phyloP scores from a whole-genome alignment of 2,797 vertebrate species.

The Syngnathus rostellatus region DNA sequence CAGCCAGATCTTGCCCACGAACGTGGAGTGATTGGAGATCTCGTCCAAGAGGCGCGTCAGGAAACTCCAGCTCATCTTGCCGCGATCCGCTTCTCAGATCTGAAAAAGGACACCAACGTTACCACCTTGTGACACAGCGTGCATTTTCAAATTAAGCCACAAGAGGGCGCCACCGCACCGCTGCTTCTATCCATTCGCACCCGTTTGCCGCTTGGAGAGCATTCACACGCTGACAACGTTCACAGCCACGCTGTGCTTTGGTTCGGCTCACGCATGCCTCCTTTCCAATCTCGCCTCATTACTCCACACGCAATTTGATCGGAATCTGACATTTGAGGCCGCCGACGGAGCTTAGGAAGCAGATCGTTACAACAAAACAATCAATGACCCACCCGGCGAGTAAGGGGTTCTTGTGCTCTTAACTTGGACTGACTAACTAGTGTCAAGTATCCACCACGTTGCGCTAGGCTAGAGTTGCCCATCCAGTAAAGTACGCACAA shows the following conservation, averaged over 20 bases:
- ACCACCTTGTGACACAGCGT: no score
- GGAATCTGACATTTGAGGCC: background rate
- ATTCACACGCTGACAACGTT: background rate
- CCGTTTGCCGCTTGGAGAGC: background rate
- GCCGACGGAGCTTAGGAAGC: background rate
- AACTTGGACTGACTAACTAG: background rate
- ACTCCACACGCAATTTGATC: background rate
- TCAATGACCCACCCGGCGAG: background rate
- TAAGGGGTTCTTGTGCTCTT: constrained; percentile 25
- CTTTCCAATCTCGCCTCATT: background rate
- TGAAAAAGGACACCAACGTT: constrained; percentile 12
- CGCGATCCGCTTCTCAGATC: constrained; percentile 34
- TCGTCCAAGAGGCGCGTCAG: constrained; percentile 85
- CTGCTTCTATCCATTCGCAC: background rate
- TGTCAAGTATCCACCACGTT: background rate
- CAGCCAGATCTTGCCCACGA: constrained; percentile 89
- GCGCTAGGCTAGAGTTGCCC: no score
- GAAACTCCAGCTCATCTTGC: constrained; percentile 89
- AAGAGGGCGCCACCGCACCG: background rate
- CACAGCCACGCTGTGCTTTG: background rate
- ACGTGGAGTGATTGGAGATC: constrained; percentile 92
- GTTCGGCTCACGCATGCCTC: no score
- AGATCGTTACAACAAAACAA: background rate
- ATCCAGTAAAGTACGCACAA: no score
- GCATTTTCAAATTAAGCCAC: background rate